Base-by-base conservation (phyloP, 2,797 vertebrate species). In the Pseudomugil tenellus region DNA sequence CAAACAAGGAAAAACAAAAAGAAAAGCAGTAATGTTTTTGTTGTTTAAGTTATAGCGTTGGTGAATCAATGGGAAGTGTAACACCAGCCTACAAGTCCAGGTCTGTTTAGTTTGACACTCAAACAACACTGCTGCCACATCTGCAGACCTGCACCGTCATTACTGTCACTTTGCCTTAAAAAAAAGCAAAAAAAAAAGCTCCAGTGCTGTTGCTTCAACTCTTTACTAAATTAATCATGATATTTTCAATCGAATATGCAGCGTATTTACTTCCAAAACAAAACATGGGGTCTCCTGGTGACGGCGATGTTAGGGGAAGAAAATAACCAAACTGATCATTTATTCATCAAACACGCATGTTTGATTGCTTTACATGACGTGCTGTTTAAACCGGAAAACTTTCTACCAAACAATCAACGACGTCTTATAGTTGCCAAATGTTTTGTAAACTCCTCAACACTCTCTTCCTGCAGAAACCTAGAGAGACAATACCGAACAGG, bases 101-200 rank as follows among this genome's bases (percentile, higher is more conserved):
- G 70, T 48, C 63, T 84, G 82, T 84, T 88, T 85, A 54, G 72
- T 63, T 74, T 78, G 57, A 70, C 80, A 63, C 73, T 64, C 77
- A 85, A 84, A 85, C 77, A 77, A 74, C 74, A 49, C 70, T 43
- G 28, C 39, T 35, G 43, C 37, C 59, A 16, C 76, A 87, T 78
- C 77, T 65, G 68, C 1, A 58, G 60, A 80, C 26, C 66, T 1
- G 8, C 61, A 62, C 52, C 0, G 53, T 55, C 67, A 74, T 69
- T 52, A 32, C 25, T 32, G 28, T 72, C 68, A 60, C 58, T 76
- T 71, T 51, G 54, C 60, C 65, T 71, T 25, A 21, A 78, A n/a
- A n/a, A n/a, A n/a, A n/a, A n/a, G n/a, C n/a, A n/a, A n/a, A n/a
- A n/a, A n/a, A n/a, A n/a, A 72, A 77, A 74, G 54, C 59, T 14